Evolutionary conservation across 2,888 invertebrate species (phyloP), one percentile per base, ranked within the genome.

Genomic region (Sminthurinus aureus): DNA sequence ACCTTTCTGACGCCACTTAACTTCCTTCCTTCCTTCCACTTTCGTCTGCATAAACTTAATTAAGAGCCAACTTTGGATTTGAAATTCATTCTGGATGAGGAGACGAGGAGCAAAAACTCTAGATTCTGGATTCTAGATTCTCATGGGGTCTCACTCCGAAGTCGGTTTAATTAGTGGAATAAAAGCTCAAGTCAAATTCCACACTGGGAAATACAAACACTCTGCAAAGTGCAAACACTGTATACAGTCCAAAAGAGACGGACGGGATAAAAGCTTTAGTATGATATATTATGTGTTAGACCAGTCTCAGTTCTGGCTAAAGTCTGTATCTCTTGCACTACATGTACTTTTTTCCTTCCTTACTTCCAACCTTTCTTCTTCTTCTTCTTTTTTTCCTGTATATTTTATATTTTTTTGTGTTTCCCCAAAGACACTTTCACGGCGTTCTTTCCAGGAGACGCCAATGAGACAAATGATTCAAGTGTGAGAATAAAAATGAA

Each of bases 401-500:
- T 38, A 38, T 38, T 38, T 38, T 38, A 38, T 38, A 20, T 69
- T 22, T 12, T 24, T 69, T 69, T 69, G 73, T 73, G 24, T 73
- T 73, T 24, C 73, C 24, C 73, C 8, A 24, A 26, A 24, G 73
- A 73, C 73, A 73, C 73, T 20, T 73, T 73, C 38, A 38, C 38
- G 38, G 38, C 38, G 38, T 38, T 73, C 73, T n/a, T n/a, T 73
- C 26, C 73, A 76, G 26, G 82, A 77, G 58, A 82, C 20, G 38
- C 50, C 74, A 50, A 50, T n/a, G 64, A 82, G 64, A 81, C 15
- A 76, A 67, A 52, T 82, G 24, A 73, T 64, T 50, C 67, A 67
- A 83, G 74, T 78, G 82, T 82, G 77, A 73, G 73, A 78, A 76
- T 50, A 67, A 66, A 83, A 79, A 58, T 22, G 69, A 76, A 67